These are phyloP conservation scores for Elymnias hypermnestra DNA, from an alignment of 1,140 invertebrate genomes.

Conservation along the genomic window DNA sequence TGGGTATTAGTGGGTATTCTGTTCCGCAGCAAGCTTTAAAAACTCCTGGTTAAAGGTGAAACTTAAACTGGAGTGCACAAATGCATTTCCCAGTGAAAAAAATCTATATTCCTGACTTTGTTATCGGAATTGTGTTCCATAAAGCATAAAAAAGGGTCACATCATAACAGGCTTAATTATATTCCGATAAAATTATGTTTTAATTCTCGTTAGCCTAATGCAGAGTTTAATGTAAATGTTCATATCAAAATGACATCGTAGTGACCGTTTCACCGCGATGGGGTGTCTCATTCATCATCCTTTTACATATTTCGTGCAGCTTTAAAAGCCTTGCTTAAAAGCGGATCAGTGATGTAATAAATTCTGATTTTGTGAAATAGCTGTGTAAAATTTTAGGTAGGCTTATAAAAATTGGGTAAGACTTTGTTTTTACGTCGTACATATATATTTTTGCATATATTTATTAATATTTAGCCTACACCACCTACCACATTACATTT, in stretches of 20 bases:
- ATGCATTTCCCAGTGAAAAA: too few species aligned
- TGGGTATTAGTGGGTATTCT: too few species aligned
- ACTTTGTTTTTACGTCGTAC: neutral
- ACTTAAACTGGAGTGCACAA: too few species aligned
- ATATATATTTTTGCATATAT: neutral
- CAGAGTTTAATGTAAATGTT: neutral
- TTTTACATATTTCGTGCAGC: conserved; percentile 2
- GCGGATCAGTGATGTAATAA: conserved; percentile 6
- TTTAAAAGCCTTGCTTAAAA: conserved; percentile 6
- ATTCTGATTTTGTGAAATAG: conserved; percentile 4
- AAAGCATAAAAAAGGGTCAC: too few species aligned
- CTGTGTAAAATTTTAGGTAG: neutral
- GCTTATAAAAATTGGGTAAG: neutral
- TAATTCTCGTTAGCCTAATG: neutral
- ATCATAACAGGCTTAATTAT: too few species aligned
- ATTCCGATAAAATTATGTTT: too few species aligned
- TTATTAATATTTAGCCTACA: too few species aligned
- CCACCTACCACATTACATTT: too few species aligned
- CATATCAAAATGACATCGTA: neutral
- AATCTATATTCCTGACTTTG: too few species aligned
- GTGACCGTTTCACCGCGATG: neutral
- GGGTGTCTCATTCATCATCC: conserved; percentile 4
- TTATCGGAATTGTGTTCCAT: too few species aligned
- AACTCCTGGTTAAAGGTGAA: too few species aligned
- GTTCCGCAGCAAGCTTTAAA: too few species aligned